Percentiles rank a stretch among this genome's conserved stretches.
phyloP scores from a whole-genome alignment of 2,113 vertebrate genomes.

The Gymnarchus niloticus region DNA sequence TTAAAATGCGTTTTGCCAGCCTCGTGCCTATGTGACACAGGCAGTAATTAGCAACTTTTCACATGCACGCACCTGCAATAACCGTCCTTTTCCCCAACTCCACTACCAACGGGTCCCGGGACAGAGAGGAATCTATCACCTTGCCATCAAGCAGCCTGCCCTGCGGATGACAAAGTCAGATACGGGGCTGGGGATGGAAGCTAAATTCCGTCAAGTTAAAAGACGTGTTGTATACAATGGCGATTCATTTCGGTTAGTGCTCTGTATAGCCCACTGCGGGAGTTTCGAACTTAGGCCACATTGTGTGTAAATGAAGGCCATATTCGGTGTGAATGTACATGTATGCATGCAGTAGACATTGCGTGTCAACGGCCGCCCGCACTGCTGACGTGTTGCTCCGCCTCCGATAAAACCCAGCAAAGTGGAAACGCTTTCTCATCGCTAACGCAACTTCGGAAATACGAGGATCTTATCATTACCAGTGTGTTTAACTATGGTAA shows the following conservation, averaged over 20 bases:
- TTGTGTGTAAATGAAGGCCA: neutral
- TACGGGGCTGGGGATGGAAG: neutral
- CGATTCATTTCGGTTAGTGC: neutral
- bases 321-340: neutral
- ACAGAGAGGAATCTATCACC: conserved; percentile 82
- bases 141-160: conserved; percentile 83
- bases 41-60: neutral
- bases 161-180: conserved; percentile 48
- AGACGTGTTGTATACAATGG: neutral
- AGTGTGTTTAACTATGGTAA: neutral
- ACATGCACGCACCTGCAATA: conserved; percentile 69
- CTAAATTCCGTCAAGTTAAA: neutral
- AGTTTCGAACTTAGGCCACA: neutral
- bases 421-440: neutral
- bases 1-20: neutral
- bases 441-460: conserved; percentile 7
- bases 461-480: neutral
- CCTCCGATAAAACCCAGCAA: conserved; percentile 24
- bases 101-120: conserved; percentile 80
- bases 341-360: neutral
- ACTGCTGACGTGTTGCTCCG: conserved; percentile 82
- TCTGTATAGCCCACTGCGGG: neutral
- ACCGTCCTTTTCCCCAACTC: conserved; percentile 90
- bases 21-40: neutral
- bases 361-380: conserved; percentile 16